These are phyloP conservation scores for Ypsolopha scabrella DNA, from an alignment of 2,888 invertebrate genomes.

Conservation along the genomic window DNA sequence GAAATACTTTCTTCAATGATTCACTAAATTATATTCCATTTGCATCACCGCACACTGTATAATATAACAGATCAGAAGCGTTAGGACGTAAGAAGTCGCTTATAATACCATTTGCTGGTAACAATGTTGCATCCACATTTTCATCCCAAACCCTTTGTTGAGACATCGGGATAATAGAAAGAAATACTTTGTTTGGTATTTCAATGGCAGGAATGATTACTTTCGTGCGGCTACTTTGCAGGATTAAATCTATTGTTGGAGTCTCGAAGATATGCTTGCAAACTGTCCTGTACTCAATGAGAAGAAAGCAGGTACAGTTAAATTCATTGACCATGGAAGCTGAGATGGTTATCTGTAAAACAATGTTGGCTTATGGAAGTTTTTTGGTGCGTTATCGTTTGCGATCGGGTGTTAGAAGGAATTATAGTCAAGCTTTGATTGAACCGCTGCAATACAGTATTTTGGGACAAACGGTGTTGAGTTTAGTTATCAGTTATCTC, in stretches of 20 bases:
- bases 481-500: conserved; percentile 6
- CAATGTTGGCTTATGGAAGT: conserved; percentile 37
- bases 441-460: conserved; percentile 20
- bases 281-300: conserved; percentile 32
- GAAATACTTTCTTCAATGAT: conserved; percentile 18
- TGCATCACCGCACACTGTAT: conserved; percentile 51
- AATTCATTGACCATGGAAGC: conserved; percentile 45
- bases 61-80: conserved; percentile 32
- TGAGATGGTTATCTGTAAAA: conserved; percentile 61
- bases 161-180: conserved; percentile 29
- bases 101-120: conserved; percentile 46
- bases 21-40: conserved; percentile 30
- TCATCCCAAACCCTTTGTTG: conserved; percentile 35
- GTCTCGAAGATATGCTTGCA: conserved; percentile 17
- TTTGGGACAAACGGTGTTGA: conserved; percentile 8
- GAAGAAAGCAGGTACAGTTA: conserved; percentile 56
- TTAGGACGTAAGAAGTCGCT: conserved; percentile 34
- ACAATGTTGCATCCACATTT: conserved; percentile 27
- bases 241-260: conserved; percentile 52
- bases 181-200: conserved; percentile 42
- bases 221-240: conserved; percentile 60
- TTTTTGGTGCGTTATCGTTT: conserved; percentile 20
- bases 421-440: conserved; percentile 29
- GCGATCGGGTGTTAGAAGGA: conserved; percentile 16
- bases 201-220: conserved; percentile 42